phyloP scores from a whole-genome alignment of 2,888 invertebrate genomes.

The Pogonocherus hispidulus region DNA sequence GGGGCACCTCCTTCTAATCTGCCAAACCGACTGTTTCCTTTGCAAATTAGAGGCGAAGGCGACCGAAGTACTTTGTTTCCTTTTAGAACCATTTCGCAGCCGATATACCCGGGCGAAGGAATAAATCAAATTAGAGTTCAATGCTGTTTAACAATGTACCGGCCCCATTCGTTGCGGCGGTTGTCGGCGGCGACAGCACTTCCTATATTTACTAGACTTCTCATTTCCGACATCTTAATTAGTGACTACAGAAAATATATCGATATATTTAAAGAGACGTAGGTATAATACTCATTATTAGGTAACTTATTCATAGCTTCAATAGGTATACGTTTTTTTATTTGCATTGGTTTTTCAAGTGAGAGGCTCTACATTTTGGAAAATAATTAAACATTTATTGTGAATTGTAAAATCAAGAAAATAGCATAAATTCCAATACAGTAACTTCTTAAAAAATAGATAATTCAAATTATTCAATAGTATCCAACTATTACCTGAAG shows the following conservation, averaged over 20 bases:
- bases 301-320: no score
- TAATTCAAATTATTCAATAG: no score
- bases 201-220: not conserved
- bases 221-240: not conserved
- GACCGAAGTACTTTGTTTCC: constrained; percentile 17
- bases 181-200: not conserved
- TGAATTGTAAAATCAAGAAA: no score
- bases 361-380: no score
- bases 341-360: no score
- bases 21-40: constrained; percentile 19
- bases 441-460: no score
- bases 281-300: no score
- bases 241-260: not conserved
- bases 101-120: constrained; percentile 1
- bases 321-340: no score
- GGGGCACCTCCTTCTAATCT: constrained; percentile 1
- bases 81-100: constrained; percentile 9
- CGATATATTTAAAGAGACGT: no score
- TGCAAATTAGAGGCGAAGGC: constrained; percentile 19
- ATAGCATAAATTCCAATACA: no score
- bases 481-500: no score
- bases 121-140: not conserved
- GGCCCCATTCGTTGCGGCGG: not conserved
- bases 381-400: no score
- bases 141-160: not conserved